These are phyloP conservation scores for Peromyscus melanophrys DNA, from an alignment of 2,797 vertebrate genomes.

Conservation along the genomic window DNA sequence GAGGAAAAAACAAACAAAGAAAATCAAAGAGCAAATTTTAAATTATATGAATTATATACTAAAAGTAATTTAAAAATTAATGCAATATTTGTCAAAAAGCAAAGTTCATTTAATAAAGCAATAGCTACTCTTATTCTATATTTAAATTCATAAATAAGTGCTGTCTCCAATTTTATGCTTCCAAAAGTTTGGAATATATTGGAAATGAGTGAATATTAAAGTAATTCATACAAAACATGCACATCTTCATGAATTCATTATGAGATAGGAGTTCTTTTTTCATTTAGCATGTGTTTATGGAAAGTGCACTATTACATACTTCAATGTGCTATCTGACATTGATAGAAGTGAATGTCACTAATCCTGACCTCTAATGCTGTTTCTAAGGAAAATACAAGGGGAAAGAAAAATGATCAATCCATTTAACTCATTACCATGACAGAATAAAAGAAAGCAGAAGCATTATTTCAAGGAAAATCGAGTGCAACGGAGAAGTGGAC, in stretches of 20 bases:
- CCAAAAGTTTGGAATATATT: not conserved
- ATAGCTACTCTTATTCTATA: not conserved
- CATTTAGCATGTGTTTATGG: not conserved
- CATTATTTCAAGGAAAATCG: not conserved
- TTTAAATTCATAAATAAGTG: not conserved
- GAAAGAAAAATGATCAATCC: not conserved
- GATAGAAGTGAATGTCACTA: not conserved
- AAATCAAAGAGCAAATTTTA: not conserved
- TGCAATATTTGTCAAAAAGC: not conserved
- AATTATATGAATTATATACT: not conserved
- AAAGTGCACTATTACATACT: not conserved
- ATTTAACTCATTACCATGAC: not conserved
- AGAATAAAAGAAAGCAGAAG: not conserved
- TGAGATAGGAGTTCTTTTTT: not conserved
- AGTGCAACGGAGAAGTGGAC: not conserved
- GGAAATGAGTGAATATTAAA: not conserved
- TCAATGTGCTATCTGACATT: not conserved
- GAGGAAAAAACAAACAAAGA: no score
- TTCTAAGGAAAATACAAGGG: not conserved
- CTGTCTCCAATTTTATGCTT: not conserved
- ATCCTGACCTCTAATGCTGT: not conserved
- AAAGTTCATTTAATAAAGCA: not conserved
- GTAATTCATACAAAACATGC: not conserved
- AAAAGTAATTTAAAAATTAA: not conserved
- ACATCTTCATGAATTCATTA: not conserved